Evolutionary conservation across 2,113 vertebrate genomes (phyloP).

Genomic region (Electrona antarctica): DNA sequence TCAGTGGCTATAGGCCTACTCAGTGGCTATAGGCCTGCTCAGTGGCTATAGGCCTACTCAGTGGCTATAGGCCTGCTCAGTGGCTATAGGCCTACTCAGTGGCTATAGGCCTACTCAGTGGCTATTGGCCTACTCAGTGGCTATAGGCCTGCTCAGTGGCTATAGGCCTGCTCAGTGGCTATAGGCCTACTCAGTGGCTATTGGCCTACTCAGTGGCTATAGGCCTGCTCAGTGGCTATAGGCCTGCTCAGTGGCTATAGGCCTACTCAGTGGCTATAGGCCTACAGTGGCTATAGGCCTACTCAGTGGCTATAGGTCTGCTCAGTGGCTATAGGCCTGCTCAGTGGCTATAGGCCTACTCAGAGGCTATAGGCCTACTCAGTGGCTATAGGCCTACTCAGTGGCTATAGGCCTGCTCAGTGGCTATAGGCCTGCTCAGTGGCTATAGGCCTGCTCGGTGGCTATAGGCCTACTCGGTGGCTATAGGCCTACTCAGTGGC

Average conservation of each 20-base stretch:
- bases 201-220: no score
- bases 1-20: constrained; percentile 13
- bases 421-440: constrained; percentile 12
- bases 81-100: constrained; percentile 12
- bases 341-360: constrained; percentile 11
- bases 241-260: constrained; percentile 11
- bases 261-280: constrained; percentile 11
- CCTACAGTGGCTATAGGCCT: constrained; percentile 8
- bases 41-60: constrained; percentile 11
- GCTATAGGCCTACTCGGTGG: constrained; percentile 16
- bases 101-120: constrained; percentile 17
- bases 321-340: constrained; percentile 14
- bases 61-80: constrained; percentile 8
- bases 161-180: constrained; percentile 18
- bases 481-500: constrained; percentile 17
- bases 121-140: no score
- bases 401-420: constrained; percentile 8
- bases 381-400: constrained; percentile 13
- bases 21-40: constrained; percentile 14
- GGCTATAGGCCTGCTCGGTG: constrained; percentile 9
- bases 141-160: constrained; percentile 17
- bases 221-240: constrained; percentile 14
- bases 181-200: no score
- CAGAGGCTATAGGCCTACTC: constrained; percentile 15
- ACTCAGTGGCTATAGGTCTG: no score